Conservation (phyloP, 2,797 vertebrate species). For the Craterocephalus amniculus region DNA sequence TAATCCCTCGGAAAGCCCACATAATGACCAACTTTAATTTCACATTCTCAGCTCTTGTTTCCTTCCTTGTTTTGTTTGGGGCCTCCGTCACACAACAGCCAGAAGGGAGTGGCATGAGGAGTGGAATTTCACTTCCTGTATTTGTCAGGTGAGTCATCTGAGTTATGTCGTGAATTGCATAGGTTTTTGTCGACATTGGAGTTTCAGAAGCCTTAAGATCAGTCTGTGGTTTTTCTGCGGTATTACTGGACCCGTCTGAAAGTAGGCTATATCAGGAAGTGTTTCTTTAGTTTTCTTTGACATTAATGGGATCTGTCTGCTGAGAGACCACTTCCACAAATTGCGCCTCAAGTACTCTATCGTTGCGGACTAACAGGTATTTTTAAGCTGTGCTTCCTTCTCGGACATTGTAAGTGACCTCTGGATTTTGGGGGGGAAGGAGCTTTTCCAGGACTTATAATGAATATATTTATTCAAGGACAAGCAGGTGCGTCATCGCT, state of each 20-base stretch:
- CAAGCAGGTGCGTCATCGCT: conserved; percentile 45
- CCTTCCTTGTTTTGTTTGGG: conserved; percentile 1
- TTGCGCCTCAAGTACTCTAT: too few species aligned
- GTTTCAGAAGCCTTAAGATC: conserved; percentile 5
- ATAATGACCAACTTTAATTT: not conserved
- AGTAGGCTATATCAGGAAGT: not conserved
- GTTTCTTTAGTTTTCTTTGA: accelerated
- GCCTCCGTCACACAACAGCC: not conserved
- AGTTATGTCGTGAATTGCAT: conserved; percentile 28
- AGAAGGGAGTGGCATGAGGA: conserved; percentile 68
- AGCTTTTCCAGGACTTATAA: conserved; percentile 21
- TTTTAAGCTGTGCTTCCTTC: not conserved
- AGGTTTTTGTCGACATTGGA: conserved; percentile 22
- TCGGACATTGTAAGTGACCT: not conserved
- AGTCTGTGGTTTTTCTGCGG: not conserved
- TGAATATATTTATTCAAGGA: conserved; percentile 28
- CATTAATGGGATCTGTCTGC: not conserved
- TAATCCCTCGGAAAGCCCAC: not conserved
- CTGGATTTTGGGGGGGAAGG: conserved; percentile 8
- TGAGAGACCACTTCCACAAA: too few species aligned
- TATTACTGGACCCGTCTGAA: accelerated
- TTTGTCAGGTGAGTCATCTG: conserved; percentile 78
- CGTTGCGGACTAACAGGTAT: not conserved
- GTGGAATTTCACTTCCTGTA: conserved; percentile 88
- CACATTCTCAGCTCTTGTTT: not conserved